Conservation (phyloP, 2,888 invertebrate species). For the Halocaridina rubra region DNA sequence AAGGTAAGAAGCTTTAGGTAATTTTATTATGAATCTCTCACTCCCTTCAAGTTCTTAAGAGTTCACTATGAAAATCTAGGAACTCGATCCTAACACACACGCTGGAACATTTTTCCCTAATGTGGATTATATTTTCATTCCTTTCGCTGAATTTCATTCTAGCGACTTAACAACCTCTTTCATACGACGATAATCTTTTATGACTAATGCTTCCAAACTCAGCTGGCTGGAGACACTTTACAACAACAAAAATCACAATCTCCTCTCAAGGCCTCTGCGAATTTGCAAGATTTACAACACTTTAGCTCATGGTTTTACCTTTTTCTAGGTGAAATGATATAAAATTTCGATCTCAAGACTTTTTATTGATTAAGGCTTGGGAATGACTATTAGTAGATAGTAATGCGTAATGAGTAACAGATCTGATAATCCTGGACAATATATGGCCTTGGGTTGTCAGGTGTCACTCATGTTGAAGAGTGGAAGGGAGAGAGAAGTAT, state of each 20-base stretch:
- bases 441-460: background rate
- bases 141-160: background rate
- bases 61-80: background rate
- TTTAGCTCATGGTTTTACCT: background rate
- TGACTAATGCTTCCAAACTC: background rate
- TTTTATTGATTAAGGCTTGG: too few species aligned
- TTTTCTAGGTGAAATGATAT: background rate
- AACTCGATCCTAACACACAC: background rate
- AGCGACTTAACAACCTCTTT: background rate
- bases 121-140: background rate
- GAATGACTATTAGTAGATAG: background rate
- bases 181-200: background rate
- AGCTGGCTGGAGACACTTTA: background rate
- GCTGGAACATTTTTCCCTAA: background rate
- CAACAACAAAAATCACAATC: background rate
- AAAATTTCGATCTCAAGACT: background rate
- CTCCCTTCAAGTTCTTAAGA: background rate
- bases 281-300: background rate
- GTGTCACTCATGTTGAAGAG: background rate
- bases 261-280: background rate
- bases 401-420: background rate
- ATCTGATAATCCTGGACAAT: background rate
- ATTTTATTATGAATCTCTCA: background rate
- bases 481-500: background rate
- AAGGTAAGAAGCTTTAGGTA: slow-evolving; percentile 12